Evolutionary conservation across 1,140 invertebrate genomes (phyloP), one percentile per base, ranked within the genome.

Genomic region (Acromyrmex echinatior): DNA sequence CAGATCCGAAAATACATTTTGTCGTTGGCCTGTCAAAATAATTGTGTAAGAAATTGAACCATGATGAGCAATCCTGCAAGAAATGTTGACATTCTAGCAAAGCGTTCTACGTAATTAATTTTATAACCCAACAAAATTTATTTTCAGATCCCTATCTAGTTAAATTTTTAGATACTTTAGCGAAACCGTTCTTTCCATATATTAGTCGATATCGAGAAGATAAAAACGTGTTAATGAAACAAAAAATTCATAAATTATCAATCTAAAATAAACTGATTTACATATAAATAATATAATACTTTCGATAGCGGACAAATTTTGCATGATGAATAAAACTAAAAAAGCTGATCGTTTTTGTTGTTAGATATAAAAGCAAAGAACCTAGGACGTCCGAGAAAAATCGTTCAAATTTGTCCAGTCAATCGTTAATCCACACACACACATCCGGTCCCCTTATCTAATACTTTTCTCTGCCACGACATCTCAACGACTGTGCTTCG

Each of bases 401-500:
- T 84, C 18, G 39, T 18, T 49, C 3, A 49, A 53, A 31, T 60
- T 39, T 35, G 18, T 58, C 49, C 35, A 18, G 53, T 62, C 18
- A 53, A 18, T 62, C 18, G 53, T 82, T 82, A 82, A 49, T 82
- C 21, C 31, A 31, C 28, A 31, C 28, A 31, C 28, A 31, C 28
- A 31, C 28, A 25, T 25, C 39, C 56, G 18, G 35, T 73, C 18
- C 70, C 25, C 39, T 82, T 74, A 73, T 62, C 25, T 62, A 62
- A 70, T 49, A 74, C 70, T 74, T 84, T 74, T 76, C 56, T 12
- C 53, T 18, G 18, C 3, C 25, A 39, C 74, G 56, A 84, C 70
- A 62, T 84, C 73, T 84, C 70, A 49, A 76, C 56, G 80, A 49
- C 56, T 74, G 25, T 63, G 70, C 31, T 45, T 63, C 56, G 14